These are phyloP conservation scores for Sicus ferrugineus DNA, from an alignment of 2,888 invertebrate species.

Conservation along the genomic window DNA sequence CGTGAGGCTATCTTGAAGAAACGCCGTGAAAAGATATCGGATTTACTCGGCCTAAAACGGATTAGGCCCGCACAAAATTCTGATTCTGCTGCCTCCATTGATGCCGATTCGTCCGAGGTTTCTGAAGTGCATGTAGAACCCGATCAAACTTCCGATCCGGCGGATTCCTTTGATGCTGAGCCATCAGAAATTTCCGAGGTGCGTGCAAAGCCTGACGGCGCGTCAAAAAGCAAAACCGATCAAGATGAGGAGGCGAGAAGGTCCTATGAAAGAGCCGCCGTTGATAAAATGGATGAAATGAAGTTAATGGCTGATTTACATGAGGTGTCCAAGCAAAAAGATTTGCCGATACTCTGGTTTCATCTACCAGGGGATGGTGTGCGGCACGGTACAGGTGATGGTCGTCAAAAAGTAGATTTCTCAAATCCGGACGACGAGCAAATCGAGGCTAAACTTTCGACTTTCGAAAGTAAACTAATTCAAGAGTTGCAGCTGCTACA, in stretches of 20 bases:
- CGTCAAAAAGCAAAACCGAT: neutral
- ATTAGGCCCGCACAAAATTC: too few species aligned
- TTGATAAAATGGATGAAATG: constrained; percentile 43
- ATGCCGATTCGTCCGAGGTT: neutral
- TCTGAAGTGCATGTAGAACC: neutral
- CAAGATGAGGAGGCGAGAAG: neutral
- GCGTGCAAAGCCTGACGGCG: constrained; percentile 49
- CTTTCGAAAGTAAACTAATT: constrained; percentile 54
- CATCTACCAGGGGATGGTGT: constrained; percentile 42
- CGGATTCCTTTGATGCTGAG: constrained; percentile 29
- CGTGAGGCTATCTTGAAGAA: neutral
- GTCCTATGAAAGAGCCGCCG: too few species aligned
- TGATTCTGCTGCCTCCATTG: too few species aligned
- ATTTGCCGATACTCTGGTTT: constrained; percentile 56
- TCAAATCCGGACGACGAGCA: constrained; percentile 42
- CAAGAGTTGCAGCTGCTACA: constrained; percentile 52
- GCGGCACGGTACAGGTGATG: neutral
- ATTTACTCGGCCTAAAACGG: neutral
- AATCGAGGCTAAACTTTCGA: constrained; percentile 48
- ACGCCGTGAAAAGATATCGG: neutral
- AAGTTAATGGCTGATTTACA: constrained; percentile 45
- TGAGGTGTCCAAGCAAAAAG: constrained; percentile 42
- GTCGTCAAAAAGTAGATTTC: neutral
- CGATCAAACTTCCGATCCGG: neutral
- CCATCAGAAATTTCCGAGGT: constrained; percentile 56